These are phyloP conservation scores for Acropternis orthonyx DNA, from an alignment of 2,797 vertebrate species.

Conservation along the genomic window DNA sequence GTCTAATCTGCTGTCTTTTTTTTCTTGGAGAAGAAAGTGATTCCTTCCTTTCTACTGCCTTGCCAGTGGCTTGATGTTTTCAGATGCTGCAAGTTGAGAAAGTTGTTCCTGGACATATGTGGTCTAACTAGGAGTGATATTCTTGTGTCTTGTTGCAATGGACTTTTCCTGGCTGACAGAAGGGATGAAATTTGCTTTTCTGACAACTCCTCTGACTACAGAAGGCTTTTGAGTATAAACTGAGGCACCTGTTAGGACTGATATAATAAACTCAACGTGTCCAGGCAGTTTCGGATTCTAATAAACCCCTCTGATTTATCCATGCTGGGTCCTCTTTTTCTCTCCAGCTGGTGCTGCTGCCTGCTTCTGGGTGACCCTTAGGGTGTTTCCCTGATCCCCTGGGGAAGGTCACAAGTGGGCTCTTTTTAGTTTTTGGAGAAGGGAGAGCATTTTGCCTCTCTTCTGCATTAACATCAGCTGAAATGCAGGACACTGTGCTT, in stretches of 20 bases:
- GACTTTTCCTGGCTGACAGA: neutral
- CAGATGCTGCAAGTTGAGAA: neutral
- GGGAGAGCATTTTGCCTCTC: neutral
- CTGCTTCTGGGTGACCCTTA: neutral
- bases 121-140: neutral
- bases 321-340: neutral
- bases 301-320: neutral
- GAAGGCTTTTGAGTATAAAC: neutral
- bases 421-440: neutral
- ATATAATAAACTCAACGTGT: neutral
- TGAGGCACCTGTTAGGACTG: neutral
- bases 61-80: neutral
- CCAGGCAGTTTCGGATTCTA: neutral
- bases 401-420: neutral
- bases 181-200: neutral
- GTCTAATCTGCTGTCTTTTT: neutral
- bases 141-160: neutral
- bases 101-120: neutral
- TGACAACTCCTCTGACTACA: neutral
- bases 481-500: neutral
- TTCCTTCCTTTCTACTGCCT: neutral
- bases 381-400: neutral
- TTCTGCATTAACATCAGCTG: neutral
- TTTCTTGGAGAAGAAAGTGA: neutral
- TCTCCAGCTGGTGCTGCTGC: neutral